phyloP scores from a whole-genome alignment of 1,140 invertebrate genomes.

The Epicauta chinensis region DNA sequence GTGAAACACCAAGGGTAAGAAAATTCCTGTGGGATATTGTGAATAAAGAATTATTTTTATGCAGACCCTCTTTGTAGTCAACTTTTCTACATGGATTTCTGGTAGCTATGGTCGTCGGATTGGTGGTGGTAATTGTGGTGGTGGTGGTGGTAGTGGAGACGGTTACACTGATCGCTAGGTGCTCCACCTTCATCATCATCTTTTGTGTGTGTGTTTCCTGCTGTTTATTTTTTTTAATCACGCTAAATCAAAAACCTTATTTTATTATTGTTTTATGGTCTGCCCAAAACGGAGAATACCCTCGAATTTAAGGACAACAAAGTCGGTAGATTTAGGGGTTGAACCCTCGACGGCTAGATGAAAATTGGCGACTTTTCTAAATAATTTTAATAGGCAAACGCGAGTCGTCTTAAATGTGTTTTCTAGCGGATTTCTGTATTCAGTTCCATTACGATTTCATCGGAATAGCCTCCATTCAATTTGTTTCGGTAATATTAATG shows the following conservation, averaged over 20 bases:
- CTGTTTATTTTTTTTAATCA: constrained; percentile 38
- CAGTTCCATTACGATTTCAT: too few species aligned
- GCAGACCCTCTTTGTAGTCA: constrained; percentile 6
- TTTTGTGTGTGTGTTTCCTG: constrained; percentile 13
- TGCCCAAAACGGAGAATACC: too few species aligned
- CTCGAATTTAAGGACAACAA: too few species aligned
- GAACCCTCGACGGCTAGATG: constrained; percentile 7
- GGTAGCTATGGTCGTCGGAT: not conserved
- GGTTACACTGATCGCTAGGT: not conserved
- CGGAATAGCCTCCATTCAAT: too few species aligned
- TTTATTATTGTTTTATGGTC: constrained; percentile 41
- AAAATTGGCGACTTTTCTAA: constrained; percentile 20
- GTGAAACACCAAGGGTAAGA: constrained; percentile 27
- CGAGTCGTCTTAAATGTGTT: too few species aligned
- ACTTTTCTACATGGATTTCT: not conserved
- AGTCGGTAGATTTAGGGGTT: too few species aligned
- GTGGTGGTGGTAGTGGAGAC: too few species aligned
- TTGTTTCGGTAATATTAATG: too few species aligned
- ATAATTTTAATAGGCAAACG: constrained; percentile 13
- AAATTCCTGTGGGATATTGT: constrained; percentile 21
- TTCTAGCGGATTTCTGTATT: too few species aligned
- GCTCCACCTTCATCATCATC: not conserved
- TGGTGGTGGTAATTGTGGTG: too few species aligned
- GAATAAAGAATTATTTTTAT: constrained; percentile 32
- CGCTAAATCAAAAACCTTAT: constrained; percentile 39